Evolutionary conservation across 2,113 vertebrate genomes (phyloP).

Genomic region (Okapia johnstoni): DNA sequence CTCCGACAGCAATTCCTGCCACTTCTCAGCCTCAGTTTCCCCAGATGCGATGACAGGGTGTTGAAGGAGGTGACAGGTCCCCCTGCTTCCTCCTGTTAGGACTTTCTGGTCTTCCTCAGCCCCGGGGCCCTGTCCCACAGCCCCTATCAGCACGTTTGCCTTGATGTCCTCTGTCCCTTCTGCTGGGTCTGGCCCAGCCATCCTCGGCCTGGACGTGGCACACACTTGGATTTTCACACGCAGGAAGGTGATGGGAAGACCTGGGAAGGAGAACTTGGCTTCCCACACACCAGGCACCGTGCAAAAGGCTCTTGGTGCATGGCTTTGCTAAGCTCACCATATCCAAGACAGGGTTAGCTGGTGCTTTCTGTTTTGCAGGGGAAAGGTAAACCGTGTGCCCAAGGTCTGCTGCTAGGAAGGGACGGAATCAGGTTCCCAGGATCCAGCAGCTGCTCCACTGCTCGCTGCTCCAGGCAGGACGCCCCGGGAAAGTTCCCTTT

Average conservation of each 20-base stretch:
- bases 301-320: background rate
- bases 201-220: background rate
- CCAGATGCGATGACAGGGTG: background rate
- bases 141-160: background rate
- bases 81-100: background rate
- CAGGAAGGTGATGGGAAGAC: background rate
- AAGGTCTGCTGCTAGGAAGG: background rate
- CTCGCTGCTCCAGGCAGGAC: background rate
- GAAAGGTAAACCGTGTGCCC: background rate
- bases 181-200: background rate
- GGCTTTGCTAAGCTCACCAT: background rate
- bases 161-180: background rate
- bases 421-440: background rate
- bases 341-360: background rate
- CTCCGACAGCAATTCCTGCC: background rate
- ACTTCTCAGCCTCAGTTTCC: background rate
- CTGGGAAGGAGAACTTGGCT: background rate
- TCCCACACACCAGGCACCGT: fast-evolving
- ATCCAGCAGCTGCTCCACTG: background rate
- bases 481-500: background rate
- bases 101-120: background rate
- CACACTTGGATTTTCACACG: background rate
- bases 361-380: background rate
- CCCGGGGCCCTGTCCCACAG: background rate
- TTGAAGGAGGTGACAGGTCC: background rate